These are phyloP conservation scores for Staurois parvus DNA, from an alignment of 2,797 vertebrate genomes.

Conservation along the genomic window DNA sequence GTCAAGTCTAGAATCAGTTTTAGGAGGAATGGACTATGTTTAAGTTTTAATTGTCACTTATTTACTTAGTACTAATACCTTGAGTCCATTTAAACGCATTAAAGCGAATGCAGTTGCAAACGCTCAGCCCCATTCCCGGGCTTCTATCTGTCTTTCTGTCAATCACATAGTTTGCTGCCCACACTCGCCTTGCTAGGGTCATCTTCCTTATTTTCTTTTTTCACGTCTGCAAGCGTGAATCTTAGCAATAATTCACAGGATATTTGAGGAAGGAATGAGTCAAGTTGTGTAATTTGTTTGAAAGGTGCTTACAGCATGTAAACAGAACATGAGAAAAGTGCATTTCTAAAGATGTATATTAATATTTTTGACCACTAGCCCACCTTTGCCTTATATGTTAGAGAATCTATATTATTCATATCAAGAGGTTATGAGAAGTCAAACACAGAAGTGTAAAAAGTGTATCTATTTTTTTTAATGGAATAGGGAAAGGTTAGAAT, in stretches of 20 bases:
- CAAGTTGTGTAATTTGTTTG: conserved; percentile 21
- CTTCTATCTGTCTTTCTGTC: conserved; percentile 52
- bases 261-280: conserved; percentile 7
- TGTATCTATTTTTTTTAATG: no score
- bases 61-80: conserved; percentile 47
- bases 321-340: conserved; percentile 10
- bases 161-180: conserved; percentile 29
- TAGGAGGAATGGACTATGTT: conserved; percentile 10
- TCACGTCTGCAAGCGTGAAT: conserved; percentile 1
- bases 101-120: conserved; percentile 21
- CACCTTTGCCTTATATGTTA: no score
- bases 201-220: conserved; percentile 1
- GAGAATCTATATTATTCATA: no score
- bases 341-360: not conserved
- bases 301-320: conserved; percentile 1
- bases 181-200: conserved; percentile 8
- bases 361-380: not conserved
- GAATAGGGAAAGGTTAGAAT: no score
- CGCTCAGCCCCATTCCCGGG: conserved; percentile 6
- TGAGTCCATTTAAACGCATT: conserved; percentile 52
- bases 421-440: no score
- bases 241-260: conserved; percentile 8
- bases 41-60: conserved; percentile 47
- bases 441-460: no score
- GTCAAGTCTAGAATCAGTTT: not conserved